Evolutionary conservation across 2,888 invertebrate genomes (phyloP).

Genomic region (Apeira syringaria): DNA sequence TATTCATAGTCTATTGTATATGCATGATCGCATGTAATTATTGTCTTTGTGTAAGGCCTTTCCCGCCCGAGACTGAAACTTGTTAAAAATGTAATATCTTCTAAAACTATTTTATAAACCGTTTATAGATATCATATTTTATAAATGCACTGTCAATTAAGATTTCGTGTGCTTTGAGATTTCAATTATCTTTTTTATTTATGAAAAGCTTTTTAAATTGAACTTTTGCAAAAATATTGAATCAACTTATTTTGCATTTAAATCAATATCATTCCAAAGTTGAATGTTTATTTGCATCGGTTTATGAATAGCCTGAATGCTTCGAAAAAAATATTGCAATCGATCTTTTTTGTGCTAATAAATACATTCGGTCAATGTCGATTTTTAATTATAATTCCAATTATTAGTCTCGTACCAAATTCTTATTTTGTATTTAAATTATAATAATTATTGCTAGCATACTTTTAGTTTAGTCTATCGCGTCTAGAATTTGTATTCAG

Average conservation of each 20-base stretch:
- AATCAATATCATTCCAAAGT: slow-evolving; percentile 5
- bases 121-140: too few relatives aligned
- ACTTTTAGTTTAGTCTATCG: slow-evolving; percentile 11
- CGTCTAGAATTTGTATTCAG: slow-evolving; percentile 26
- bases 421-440: slow-evolving; percentile 27
- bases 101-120: too few relatives aligned
- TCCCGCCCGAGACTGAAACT: slow-evolving; percentile 42
- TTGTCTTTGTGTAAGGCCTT: slow-evolving; percentile 33
- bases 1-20: slow-evolving; percentile 34
- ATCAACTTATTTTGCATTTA: slow-evolving; percentile 13
- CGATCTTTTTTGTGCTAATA: too few relatives aligned
- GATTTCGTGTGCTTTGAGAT: too few relatives aligned
- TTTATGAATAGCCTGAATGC: too few relatives aligned
- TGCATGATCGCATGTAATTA: slow-evolving; percentile 54
- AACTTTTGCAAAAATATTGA: too few relatives aligned
- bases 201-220: too few relatives aligned
- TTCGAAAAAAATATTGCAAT: too few relatives aligned
- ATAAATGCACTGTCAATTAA: too few relatives aligned
- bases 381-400: neutral
- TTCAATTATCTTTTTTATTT: too few relatives aligned
- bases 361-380: neutral
- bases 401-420: slow-evolving; percentile 32
- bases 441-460: slow-evolving; percentile 8
- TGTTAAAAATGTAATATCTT: slow-evolving; percentile 31
- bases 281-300: neutral